Evolutionary conservation across 35 echinoderm and acorn worm species (phyloP).

Genomic region (Chiridota heheva): DNA sequence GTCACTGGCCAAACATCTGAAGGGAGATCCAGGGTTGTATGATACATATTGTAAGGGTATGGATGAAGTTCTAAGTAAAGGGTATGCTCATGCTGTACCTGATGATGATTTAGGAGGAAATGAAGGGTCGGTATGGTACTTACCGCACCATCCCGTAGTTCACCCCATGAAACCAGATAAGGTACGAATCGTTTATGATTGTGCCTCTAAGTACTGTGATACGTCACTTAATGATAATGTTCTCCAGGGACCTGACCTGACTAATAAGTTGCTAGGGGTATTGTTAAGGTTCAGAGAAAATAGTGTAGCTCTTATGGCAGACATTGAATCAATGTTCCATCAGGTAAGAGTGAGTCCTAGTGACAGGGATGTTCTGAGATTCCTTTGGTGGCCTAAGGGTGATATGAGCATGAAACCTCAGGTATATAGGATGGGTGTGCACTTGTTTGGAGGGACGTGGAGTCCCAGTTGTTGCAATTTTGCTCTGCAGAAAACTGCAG

Average conservation of each 20-base stretch:
- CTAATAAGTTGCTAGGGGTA: slow-evolving; percentile 29
- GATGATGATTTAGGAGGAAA: slow-evolving; percentile 3
- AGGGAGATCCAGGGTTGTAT: slow-evolving; percentile 27
- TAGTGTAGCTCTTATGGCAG: slow-evolving; percentile 41
- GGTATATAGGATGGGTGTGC: slow-evolving; percentile 10
- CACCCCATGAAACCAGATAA: slow-evolving; percentile 55
- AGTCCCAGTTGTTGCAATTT: slow-evolving; percentile 46
- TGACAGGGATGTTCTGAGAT: slow-evolving; percentile 23
- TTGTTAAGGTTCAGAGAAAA: slow-evolving; percentile 47
- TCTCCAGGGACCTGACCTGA: slow-evolving; percentile 49
- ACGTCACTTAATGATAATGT: slow-evolving; percentile 29
- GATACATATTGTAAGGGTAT: slow-evolving; percentile 42
- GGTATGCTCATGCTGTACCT: slow-evolving; percentile 61
- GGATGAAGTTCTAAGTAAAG: slow-evolving; percentile 40
- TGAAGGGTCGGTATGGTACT: slow-evolving; percentile 43
- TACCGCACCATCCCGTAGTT: slow-evolving; percentile 55
- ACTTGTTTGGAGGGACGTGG: slow-evolving; percentile 39
- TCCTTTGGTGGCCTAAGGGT: slow-evolving; percentile 37
- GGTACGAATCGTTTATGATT: slow-evolving; percentile 63
- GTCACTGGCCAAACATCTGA: slow-evolving; percentile 36
- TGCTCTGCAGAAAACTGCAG: slow-evolving; percentile 47
- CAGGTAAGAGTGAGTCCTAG: slow-evolving; percentile 47
- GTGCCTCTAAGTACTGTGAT: slow-evolving; percentile 12
- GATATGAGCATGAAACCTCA: neutral
- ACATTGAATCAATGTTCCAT: slow-evolving; percentile 50